Evolutionary conservation across 2,888 invertebrate species (phyloP), one percentile per base, ranked within the genome.

Genomic region (Drosophila nr. perissopoda): DNA sequence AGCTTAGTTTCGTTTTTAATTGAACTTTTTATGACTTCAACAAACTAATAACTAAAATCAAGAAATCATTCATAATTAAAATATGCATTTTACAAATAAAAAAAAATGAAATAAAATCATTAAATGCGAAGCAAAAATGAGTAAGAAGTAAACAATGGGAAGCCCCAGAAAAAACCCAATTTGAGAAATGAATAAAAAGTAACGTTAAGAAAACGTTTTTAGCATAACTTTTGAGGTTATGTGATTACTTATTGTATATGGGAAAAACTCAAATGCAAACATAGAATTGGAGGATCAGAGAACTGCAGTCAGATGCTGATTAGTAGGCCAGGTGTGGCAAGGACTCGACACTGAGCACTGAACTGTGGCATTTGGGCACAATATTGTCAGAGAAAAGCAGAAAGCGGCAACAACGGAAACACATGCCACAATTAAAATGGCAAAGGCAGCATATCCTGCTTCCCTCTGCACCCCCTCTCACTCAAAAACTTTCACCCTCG

Each of bases 371-470:
- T 36, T 31, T 13, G 42, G 54, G 54, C 10, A 38, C 27, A 54
- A 36, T 54, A n/a, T 29, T 61, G 33, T 53, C 60, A 49, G 38
- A 45, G 61, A 31, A 16, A 48, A 51, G 49, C 21, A 25, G 52
- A 58, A 58, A 71, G 49, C 29, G 13, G 25, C 36, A 69, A 56
- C 51, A 69, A 54, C 38, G 56, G 60, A 73, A 84, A 82, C 85
- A 90, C 85, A 86, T 86, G 85, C 89, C 87, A 80, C 90, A 67
- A 90, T 87, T 83, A 68, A 76, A 80, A 73, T 79, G 82, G 67
- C 62, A 71, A 45, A 45, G 57, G 62, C 64, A 54, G 66, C 67
- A 48, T 65, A 40, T 56, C 60, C 62, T 67, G 63, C 76, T 45
- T 21, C 63, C 52, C 57, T 42, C 38, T 29, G 36, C 36, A 4